Conservation (phyloP, 2,797 vertebrate species). For the Alca torda region DNA sequence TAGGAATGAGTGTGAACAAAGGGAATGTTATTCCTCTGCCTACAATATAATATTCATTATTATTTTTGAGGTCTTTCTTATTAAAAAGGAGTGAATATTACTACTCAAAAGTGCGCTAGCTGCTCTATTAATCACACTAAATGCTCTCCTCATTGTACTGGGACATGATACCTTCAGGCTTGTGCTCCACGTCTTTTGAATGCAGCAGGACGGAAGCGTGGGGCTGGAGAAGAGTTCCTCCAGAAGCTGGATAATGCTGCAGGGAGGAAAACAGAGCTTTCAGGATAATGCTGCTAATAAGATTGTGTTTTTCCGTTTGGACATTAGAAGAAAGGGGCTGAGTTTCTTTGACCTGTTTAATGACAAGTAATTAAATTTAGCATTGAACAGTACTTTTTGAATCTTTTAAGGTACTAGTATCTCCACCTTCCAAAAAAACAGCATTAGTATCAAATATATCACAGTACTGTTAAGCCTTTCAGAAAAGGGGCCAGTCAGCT, state of each 20-base stretch:
- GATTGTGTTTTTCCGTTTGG: neutral
- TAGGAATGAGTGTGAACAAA: neutral
- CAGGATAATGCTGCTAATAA: constrained; percentile 32
- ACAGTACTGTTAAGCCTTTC: neutral
- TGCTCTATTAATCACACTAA: neutral
- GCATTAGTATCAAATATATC: neutral
- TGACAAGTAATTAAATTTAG: constrained; percentile 32
- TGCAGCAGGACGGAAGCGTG: neutral
- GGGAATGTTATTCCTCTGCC: neutral
- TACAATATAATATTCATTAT: neutral
- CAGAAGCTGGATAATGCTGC: constrained; percentile 11
- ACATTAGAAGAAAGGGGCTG: neutral
- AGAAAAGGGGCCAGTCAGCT: neutral
- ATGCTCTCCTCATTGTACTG: neutral
- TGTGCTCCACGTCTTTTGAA: neutral
- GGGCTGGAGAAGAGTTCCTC: neutral
- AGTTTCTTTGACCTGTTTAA: constrained; percentile 4
- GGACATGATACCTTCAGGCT: neutral
- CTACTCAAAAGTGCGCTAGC: neutral
- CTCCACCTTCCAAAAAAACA: neutral
- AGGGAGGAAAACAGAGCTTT: constrained; percentile 28
- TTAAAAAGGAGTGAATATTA: constrained; percentile 13
- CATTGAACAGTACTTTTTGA: neutral
- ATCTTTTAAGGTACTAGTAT: neutral
- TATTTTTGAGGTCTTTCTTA: constrained; percentile 21